Base-by-base conservation (phyloP, 2,797 vertebrate species). In the Alauda arvensis region DNA sequence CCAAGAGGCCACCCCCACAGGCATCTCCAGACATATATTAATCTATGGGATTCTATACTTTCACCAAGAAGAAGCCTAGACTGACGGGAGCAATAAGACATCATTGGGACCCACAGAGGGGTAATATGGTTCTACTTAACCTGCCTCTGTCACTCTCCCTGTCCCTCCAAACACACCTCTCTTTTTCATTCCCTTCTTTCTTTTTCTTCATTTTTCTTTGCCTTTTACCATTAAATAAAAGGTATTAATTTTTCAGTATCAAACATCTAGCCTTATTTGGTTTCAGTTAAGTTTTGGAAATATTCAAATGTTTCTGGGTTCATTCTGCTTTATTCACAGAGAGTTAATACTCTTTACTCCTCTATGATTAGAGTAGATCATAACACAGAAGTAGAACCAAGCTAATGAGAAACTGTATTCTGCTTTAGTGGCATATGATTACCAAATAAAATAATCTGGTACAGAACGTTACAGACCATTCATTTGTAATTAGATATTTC, bases 1-100 rank as follows among this genome's bases (percentile, higher is more conserved):
- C 12, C 40, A 21, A 61, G 61, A 19, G 18, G 3, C 11, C 14
- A 37, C 10, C 6, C 8, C 2, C 3, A 43, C 14, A 51, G 2
- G 18, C 18, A 4, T 37, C 4, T 21, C 18, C 4, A 7, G 18
- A 45, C 0, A 1, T 18, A 2, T 10, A 39, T 19, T 18, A 46
- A 61, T 46, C 40, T 18, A 39, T 9, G 9, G 40, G 23, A 18
- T 19, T 61, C 33, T n/a, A 19, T 4, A n/a, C 10, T 14, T 69
- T 19, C 26, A 65, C 14, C 51, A 65, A 12, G 37, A 82, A 56
- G 39, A 69, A 12, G 6, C 34, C 31, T 33, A 65, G 9, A 18
- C 1, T 34, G 31, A 57, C 14, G 4, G 7, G 12, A 57, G 31
- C n/a, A 72, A 31, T 10, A 6, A 55, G 17, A 62, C 24, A 46